Evolutionary conservation across 2,113 vertebrate species (phyloP).

Genomic region (Urocolius indicus): DNA sequence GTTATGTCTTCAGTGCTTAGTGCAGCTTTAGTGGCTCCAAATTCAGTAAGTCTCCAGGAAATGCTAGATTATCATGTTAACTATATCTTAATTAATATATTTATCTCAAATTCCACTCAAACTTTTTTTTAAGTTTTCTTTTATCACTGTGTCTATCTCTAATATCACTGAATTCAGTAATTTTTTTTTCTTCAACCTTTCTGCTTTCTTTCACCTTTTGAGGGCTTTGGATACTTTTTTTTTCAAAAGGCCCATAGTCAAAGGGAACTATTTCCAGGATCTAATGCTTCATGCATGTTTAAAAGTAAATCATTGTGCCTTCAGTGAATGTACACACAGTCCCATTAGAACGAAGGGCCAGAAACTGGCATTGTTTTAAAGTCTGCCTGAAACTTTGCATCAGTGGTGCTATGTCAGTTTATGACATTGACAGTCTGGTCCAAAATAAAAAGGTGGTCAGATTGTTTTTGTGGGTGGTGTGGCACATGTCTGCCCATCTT

Average conservation of each 20-base stretch:
- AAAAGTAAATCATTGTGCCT: neutral
- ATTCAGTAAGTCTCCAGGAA: constrained; percentile 74
- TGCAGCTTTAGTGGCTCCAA: constrained; percentile 72
- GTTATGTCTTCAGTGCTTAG: constrained; percentile 53
- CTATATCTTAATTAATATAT: constrained; percentile 81
- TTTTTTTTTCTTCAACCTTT: constrained; percentile 77
- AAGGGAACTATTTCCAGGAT: neutral
- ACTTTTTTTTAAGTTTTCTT: constrained; percentile 80
- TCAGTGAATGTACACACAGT: neutral
- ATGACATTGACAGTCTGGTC: neutral
- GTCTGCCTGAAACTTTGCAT: neutral
- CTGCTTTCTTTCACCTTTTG: neutral
- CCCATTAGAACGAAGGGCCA: neutral
- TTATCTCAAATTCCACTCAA: constrained; percentile 80
- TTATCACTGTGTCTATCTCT: constrained; percentile 82
- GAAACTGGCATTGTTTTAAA: neutral
- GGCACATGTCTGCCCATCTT: neutral
- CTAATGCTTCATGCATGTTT: neutral
- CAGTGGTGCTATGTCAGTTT: neutral
- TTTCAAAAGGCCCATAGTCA: neutral
- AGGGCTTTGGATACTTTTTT: neutral
- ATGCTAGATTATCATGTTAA: constrained; percentile 84
- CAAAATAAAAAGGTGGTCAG: neutral
- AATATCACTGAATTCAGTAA: constrained; percentile 78
- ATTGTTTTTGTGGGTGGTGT: neutral